phyloP scores from a whole-genome alignment of 2,113 vertebrate species.

The rabbit (Oryctolagus cuniculus) region mOryCun1.1 NC_091453.1:52168001-52168500 shows the following conservation, averaged over 20 bases:
- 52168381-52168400: background rate
- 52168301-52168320: too few species aligned
- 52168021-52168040: background rate
- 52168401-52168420: conserved; percentile 51
- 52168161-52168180: background rate
- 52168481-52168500: conserved; percentile 5
- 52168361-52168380: background rate
- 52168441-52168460: conserved; percentile 1
- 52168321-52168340: background rate
- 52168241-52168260: too few species aligned
- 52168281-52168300: too few species aligned
- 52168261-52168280: too few species aligned
- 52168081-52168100: background rate
- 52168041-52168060: conserved; percentile 16
- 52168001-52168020: conserved; percentile 24
- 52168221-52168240: too few species aligned
- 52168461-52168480: conserved; percentile 46
- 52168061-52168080: conserved; percentile 12
- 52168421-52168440: conserved; percentile 39
- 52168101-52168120: background rate
- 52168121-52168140: background rate
- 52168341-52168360: background rate
- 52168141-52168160: background rate
- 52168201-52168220: background rate
- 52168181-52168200: background rate